Conservation (phyloP, 1,140 invertebrate species). For the Diachasmimorpha longicaudata region DNA sequence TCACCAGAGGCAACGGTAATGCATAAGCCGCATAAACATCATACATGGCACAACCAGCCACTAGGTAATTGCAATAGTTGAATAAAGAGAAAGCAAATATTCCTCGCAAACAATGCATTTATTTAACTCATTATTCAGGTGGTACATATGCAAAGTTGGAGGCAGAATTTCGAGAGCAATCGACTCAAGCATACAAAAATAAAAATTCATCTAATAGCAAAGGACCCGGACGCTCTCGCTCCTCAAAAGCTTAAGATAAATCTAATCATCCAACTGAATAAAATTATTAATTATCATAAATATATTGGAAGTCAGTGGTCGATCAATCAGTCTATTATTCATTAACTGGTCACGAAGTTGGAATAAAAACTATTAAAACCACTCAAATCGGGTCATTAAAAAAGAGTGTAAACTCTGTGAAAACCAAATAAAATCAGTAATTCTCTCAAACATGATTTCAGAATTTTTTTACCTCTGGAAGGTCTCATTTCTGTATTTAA, state of each 20-base stretch:
- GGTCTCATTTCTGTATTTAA: no score
- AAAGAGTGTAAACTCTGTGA: no score
- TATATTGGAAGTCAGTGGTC: no score
- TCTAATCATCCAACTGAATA: no score
- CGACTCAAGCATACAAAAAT: constrained; percentile 43
- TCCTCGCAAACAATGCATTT: constrained; percentile 3
- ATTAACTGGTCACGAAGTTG: no score
- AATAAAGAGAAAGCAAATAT: constrained; percentile 1
- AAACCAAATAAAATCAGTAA: no score
- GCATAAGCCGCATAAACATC: constrained; percentile 40
- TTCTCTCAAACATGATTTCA: no score
- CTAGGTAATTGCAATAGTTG: constrained; percentile 41
- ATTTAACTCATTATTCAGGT: constrained; percentile 55
- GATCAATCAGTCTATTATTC: no score
- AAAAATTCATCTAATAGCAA: constrained; percentile 41
- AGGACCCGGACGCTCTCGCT: constrained; percentile 17
- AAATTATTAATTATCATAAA: no score
- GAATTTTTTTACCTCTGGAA: no score
- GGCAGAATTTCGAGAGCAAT: constrained; percentile 73
- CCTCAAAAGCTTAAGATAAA: constrained; percentile 24
- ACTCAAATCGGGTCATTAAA: no score
- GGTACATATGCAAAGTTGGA: constrained; percentile 75
- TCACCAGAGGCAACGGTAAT: constrained; percentile 42
- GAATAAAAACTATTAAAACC: no score
- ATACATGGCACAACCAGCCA: constrained; percentile 45